phyloP scores from a whole-genome alignment of 2,113 vertebrate species.

The Pollimyrus isidori region DNA sequence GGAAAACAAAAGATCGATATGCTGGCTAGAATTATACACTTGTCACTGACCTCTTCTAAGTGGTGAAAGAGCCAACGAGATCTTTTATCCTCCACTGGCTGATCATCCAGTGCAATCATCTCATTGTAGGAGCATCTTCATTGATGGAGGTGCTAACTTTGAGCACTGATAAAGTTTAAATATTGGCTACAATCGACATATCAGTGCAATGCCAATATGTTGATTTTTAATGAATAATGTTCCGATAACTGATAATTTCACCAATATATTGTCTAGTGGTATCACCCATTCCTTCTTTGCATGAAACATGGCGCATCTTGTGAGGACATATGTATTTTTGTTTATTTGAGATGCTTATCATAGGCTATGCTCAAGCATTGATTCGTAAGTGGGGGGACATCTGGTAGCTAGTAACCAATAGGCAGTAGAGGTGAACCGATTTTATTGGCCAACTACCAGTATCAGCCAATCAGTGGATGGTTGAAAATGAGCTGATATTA shows the following conservation, averaged over 20 bases:
- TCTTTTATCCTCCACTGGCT: neutral
- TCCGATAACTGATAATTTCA: neutral
- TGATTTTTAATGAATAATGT: neutral
- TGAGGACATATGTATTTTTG: neutral
- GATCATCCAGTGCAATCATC: neutral
- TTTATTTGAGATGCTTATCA: neutral
- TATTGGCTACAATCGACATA: neutral
- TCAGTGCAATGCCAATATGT: neutral
- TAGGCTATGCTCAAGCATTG: neutral
- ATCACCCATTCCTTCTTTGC: neutral
- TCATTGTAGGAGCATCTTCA: neutral
- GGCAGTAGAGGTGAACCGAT: neutral
- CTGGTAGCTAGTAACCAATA: neutral
- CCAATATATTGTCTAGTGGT: neutral
- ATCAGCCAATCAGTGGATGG: neutral
- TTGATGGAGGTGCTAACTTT: neutral
- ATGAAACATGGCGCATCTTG: neutral
- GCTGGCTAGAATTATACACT: neutral
- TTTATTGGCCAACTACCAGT: neutral
- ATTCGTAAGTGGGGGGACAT: neutral
- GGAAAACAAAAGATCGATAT: neutral
- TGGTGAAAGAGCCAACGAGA: neutral
- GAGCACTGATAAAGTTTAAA: neutral
- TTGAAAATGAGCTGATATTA: neutral
- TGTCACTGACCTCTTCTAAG: neutral